A percentile compares a stretch with the other conserved stretches of the same genome.
Evolutionary conservation across 2,113 vertebrate genomes (phyloP).

Genomic region (Gavia stellata): DNA sequence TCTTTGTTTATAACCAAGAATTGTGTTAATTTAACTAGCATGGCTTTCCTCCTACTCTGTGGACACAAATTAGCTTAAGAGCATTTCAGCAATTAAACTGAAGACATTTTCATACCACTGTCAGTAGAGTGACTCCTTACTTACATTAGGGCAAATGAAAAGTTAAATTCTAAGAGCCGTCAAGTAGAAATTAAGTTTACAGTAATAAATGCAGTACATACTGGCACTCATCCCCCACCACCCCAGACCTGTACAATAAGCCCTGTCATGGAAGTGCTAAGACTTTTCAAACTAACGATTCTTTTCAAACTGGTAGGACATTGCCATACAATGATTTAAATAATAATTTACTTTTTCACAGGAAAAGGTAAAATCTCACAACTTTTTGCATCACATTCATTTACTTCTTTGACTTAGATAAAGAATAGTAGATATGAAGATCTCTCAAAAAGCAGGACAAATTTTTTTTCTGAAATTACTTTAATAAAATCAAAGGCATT

Average conservation of each 20-base stretch:
- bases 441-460: neutral
- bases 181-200: neutral
- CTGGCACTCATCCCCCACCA: neutral
- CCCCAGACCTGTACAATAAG: neutral
- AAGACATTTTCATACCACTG: neutral
- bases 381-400: neutral
- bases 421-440: neutral
- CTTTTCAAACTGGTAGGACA: neutral
- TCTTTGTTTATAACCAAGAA: neutral
- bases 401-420: neutral
- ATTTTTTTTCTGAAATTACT: neutral
- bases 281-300: neutral
- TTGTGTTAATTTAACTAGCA: neutral
- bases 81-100: neutral
- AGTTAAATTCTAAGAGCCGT: neutral
- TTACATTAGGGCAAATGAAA: neutral
- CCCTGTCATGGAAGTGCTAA: neutral
- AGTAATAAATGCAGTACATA: neutral
- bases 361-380: neutral
- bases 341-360: neutral
- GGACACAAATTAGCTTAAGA: neutral
- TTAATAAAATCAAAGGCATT: constrained; percentile 22
- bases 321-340: neutral
- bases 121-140: neutral
- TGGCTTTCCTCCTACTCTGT: neutral